These are phyloP conservation scores for Chaetorhynchus papuensis DNA, from an alignment of 2,113 vertebrate genomes.

Conservation along the genomic window DNA sequence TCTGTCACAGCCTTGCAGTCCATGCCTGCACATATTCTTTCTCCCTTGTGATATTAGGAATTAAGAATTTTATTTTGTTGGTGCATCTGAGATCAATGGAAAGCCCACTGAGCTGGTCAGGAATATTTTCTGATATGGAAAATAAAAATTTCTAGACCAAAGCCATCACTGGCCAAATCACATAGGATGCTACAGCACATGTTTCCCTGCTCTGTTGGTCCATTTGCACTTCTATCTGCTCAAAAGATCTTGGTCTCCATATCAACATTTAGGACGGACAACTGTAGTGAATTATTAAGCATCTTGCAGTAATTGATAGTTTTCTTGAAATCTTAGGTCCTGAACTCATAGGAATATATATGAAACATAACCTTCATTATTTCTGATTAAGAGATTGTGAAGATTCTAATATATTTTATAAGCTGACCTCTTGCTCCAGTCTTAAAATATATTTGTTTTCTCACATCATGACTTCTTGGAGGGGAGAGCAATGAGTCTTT, in stretches of 20 bases:
- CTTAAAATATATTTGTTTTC: background rate
- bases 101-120: background rate
- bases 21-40: background rate
- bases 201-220: background rate
- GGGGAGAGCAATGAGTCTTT: background rate
- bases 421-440: background rate
- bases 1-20: background rate
- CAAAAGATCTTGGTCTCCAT: background rate
- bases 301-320: background rate
- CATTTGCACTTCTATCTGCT: background rate
- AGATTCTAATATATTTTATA: background rate
- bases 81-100: background rate
- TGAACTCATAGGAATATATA: background rate
- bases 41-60: background rate
- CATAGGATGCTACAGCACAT: background rate
- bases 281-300: background rate
- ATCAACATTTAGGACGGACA: background rate
- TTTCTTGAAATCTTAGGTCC: background rate
- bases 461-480: background rate
- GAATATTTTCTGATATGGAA: background rate
- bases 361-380: background rate
- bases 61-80: background rate
- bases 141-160: background rate
- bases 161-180: background rate
- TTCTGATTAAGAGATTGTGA: background rate